Evolutionary conservation across 1,140 invertebrate genomes (phyloP), one percentile per base, ranked within the genome.

Genomic region (Drosophila nasuta): DNA sequence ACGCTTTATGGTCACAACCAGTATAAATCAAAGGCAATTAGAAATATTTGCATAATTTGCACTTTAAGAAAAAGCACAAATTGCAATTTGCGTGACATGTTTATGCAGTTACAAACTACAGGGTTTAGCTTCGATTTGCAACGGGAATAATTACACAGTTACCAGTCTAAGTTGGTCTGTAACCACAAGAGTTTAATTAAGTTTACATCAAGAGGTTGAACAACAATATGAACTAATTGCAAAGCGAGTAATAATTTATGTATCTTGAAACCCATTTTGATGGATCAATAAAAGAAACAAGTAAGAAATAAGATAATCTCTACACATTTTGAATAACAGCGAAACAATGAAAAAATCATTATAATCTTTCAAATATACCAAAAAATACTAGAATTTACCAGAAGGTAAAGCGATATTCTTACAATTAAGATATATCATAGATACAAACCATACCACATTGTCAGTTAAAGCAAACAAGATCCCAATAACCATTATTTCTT

Each of bases 41-140:
- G 20, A n/a, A 38, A 35, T 28, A 73, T 73, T 74, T 56, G 38
- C 71, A 74, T 74, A 65, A 65, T 33, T 45, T 52, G 35, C 48
- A 13, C 33, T 13, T 30, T 10, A 35, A n/a, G 13, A 62, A 62
- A 56, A n/a, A 38, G 10, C 51, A 43, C 5, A 2, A 43, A 25
- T 20, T 68, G 7, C 30, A 48, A 49, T 58, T 68, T 41, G 17
- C 20, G 20, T 3, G 13, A 63, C 49, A 33, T n/a, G 46, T 43
- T 69, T 33, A 45, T 45, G 46, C 54, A 49, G 20, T 17, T 28
- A 41, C 11, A 43, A 13, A 43, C n/a, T n/a, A 43, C 41, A 41
- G 49, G 62, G 62, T 28, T 46, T 52, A 51, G 28, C 15, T 38
- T 43, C 11, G 45, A 33, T 46, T 20, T 49, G 30, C 30, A 43